phyloP scores from a whole-genome alignment of 1,140 invertebrate species.

The Hestina assimilis region DNA sequence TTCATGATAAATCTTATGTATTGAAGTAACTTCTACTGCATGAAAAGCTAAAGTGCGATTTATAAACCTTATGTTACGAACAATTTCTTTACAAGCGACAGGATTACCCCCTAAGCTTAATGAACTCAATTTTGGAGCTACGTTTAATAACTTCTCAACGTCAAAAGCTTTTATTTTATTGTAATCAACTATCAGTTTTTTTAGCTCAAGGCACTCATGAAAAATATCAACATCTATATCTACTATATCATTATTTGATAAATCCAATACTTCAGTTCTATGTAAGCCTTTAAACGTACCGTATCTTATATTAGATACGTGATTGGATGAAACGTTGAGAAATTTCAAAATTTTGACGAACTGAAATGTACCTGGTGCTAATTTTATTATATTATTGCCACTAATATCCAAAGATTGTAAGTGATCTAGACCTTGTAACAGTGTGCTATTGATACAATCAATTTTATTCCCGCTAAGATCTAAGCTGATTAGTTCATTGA shows the following conservation, averaged over 20 bases:
- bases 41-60: constrained; percentile 28
- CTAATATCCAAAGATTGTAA: constrained; percentile 54
- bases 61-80: constrained; percentile 40
- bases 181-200: constrained; percentile 54
- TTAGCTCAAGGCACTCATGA: constrained; percentile 55
- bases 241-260: constrained; percentile 53
- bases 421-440: constrained; percentile 38
- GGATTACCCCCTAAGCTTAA: constrained; percentile 65
- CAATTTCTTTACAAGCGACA: constrained; percentile 55
- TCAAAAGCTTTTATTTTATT: constrained; percentile 53
- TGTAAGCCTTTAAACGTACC: constrained; percentile 55
- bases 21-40: constrained; percentile 50
- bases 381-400: constrained; percentile 40
- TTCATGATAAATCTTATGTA: constrained; percentile 61
- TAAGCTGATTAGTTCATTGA: constrained; percentile 43
- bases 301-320: constrained; percentile 43
- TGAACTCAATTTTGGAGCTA: constrained; percentile 40
- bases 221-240: constrained; percentile 53
- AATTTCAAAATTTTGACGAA: constrained; percentile 50
- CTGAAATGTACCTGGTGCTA: constrained; percentile 58
- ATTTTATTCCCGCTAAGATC: constrained; percentile 51
- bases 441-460: constrained; percentile 34
- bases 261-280: constrained; percentile 49
- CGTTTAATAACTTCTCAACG: constrained; percentile 40
- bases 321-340: constrained; percentile 58